Base-by-base conservation (phyloP, 1,140 invertebrate genomes). In the Globodera ellingtonae region DNA sequence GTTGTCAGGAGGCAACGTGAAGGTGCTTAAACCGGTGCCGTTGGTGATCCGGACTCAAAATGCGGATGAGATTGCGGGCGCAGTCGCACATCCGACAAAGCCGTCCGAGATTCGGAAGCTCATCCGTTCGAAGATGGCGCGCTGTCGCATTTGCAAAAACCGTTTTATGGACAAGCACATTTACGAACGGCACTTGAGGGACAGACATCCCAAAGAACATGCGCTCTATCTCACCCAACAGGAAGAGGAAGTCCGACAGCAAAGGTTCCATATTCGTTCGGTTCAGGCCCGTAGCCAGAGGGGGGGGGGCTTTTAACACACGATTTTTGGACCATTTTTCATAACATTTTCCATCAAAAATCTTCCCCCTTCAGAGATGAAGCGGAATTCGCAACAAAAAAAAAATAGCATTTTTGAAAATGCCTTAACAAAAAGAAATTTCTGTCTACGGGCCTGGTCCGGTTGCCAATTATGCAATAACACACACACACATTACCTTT, bases 121-220 rank as follows among this genome's bases (percentile, higher is more conserved):
- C 9, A 80, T 88, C 48, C 86, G 87, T 10, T 75, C 82, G 18
- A 88, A 89, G 76, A 88, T 88, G 87, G 74, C 82, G 44, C 78
- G 87, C 5, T 88, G 87, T 73, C 89, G 87, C 62, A 66, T 79
- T 13, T 89, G 87, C 73, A 85, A 83, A 62, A 89, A 89, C 85
- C 87, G 87, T 10, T 89, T 89, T 71, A 67, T 86, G 7, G 87
- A 89, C 44, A 83, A 82, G 66, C 84, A 89, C 74, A 47, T 89
- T 7, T 85, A 89, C 18, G 87, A 89, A 72, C 69, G 88, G 44
- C 87, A 89, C 86, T 82, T 89, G 9, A 76, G 87, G 9, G 88
- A 89, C 67, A 81, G 77, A 48, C 87, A 89, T 80, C 88, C 86
- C 9, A 71, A 83, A 46, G 86, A 89, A 21, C 83, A 89, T 79